phyloP scores from a whole-genome alignment of 2,797 vertebrate genomes.

The Bryconaethiops microstoma region DNA sequence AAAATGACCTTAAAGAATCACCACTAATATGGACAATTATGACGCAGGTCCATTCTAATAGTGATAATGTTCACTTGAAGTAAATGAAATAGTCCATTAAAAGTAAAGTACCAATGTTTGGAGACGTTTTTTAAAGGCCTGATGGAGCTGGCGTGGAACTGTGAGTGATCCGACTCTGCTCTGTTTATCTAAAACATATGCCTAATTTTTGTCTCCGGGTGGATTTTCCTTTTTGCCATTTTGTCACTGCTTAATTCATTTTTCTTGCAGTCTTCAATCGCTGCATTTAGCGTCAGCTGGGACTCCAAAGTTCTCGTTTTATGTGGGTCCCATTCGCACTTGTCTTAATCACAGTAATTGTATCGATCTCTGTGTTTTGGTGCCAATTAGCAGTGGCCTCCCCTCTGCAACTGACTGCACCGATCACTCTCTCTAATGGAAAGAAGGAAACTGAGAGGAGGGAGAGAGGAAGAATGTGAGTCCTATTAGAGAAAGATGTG shows the following conservation, averaged over 20 bases:
- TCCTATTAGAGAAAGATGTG: not conserved
- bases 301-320: conserved; percentile 51
- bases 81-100: not conserved
- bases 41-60: not conserved
- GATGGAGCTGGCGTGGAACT: not conserved
- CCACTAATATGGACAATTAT: not conserved
- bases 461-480: not conserved
- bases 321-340: conserved; percentile 48
- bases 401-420: conserved; percentile 34
- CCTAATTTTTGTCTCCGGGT: not conserved
- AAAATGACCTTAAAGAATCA: not conserved
- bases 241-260: conserved; percentile 13
- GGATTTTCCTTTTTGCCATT: conserved; percentile 11
- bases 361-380: conserved; percentile 54
- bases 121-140: not conserved
- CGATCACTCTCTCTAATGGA: conserved; percentile 42
- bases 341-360: conserved; percentile 58
- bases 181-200: not conserved
- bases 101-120: not conserved
- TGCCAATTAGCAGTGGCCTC: conserved; percentile 54
- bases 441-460: conserved; percentile 6
- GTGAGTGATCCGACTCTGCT: not conserved
- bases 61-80: not conserved
- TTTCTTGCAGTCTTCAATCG: conserved; percentile 18
- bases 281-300: conserved; percentile 39